Conservation (phyloP, 2,797 vertebrate genomes). For the Falco concolor region DNA sequence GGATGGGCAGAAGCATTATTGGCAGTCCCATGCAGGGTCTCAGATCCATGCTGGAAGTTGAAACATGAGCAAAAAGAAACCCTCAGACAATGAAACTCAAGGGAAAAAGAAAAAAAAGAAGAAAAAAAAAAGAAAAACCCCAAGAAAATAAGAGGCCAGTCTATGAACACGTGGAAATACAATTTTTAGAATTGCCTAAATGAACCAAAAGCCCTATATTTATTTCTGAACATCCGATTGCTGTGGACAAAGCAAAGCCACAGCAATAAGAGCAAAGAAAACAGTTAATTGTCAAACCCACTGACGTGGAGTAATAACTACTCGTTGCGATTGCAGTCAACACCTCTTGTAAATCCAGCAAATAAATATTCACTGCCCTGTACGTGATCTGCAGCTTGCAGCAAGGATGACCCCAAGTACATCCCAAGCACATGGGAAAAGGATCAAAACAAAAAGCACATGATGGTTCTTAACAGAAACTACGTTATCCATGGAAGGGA, state of each 20-base stretch:
- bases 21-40: neutral
- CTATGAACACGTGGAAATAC: neutral
- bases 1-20: neutral
- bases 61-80: neutral
- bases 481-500: neutral
- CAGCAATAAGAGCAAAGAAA: neutral
- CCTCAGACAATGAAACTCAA: neutral
- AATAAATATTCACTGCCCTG: neutral
- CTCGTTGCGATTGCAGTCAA: neutral
- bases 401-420: conserved; percentile 25
- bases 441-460: conserved; percentile 52
- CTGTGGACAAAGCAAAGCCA: neutral
- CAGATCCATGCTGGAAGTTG: neutral
- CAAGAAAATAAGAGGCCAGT: neutral
- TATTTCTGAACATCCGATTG: neutral
- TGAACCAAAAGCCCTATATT: neutral
- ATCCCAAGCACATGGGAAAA: conserved; percentile 48
- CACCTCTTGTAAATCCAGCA: conserved; percentile 13
- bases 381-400: conserved; percentile 42
- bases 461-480: neutral
- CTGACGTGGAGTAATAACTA: neutral
- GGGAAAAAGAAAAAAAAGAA: too few species aligned
- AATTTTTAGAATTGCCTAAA: neutral
- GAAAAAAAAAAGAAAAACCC: neutral
- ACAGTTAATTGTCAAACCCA: neutral